Percentiles rank a stretch among this genome's conserved stretches.
Conservation (phyloP, 2,797 vertebrate species). For the Syngnathus rostellatus region DNA sequence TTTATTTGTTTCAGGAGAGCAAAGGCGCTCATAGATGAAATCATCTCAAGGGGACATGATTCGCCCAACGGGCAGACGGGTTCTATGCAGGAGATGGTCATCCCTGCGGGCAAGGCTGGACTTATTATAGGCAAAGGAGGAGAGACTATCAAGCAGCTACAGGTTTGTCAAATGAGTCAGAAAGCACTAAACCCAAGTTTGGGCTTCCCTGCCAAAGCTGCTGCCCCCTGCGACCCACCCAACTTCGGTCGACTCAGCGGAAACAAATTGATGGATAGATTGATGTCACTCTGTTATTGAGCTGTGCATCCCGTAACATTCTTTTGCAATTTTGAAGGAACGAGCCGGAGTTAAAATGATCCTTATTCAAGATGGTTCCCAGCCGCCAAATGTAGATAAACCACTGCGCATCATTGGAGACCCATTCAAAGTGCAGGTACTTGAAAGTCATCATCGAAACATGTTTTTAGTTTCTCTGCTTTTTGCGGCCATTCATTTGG, state of each 20-base stretch:
- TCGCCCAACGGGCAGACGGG: conserved; percentile 79
- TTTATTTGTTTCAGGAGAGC: conserved; percentile 71
- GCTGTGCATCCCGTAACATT: not conserved
- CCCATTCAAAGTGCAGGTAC: conserved; percentile 92
- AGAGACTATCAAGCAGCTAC: conserved; percentile 91
- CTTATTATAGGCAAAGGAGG: conserved; percentile 93
- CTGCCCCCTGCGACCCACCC: not conserved
- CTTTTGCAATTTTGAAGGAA: conserved; percentile 62
- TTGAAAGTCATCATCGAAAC: not conserved
- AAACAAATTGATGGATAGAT: not conserved
- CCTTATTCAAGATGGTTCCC: conserved; percentile 90
- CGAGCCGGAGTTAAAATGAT: conserved; percentile 96
- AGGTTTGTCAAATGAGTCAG: conserved; percentile 54
- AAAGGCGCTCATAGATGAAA: conserved; percentile 85
- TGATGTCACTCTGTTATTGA: not conserved
- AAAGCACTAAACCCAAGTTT: not conserved
- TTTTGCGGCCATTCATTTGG: not conserved
- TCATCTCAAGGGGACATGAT: conserved; percentile 86
- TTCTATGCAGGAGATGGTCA: conserved; percentile 91
- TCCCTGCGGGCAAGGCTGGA: conserved; percentile 79
- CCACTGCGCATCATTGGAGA: conserved; percentile 91
- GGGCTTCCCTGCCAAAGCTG: no score
- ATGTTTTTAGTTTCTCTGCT: not conserved
- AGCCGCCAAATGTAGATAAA: conserved; percentile 89
- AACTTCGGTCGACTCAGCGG: not conserved